Evolutionary conservation across 1,140 invertebrate species (phyloP).

Genomic region (Aphelinus atriplicis): DNA sequence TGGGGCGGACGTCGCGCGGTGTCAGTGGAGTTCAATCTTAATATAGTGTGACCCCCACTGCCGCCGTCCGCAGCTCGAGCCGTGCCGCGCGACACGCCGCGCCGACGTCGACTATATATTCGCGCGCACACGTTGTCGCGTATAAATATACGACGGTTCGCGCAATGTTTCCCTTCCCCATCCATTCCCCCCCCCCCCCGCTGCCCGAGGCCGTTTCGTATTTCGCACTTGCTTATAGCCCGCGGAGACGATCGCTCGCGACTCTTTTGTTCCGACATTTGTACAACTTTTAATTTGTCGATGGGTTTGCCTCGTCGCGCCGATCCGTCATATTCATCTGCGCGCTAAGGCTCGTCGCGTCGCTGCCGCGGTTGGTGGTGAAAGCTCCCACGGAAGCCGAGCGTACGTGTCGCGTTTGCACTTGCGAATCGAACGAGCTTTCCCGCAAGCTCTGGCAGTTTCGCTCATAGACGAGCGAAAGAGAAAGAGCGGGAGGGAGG

Average conservation of each 20-base stretch:
- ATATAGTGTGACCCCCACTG: constrained; percentile 66
- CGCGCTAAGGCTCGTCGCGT: too few relatives aligned
- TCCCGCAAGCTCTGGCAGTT: too few relatives aligned
- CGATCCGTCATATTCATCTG: too few relatives aligned
- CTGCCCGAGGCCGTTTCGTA: not conserved
- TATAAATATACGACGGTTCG: constrained; percentile 36
- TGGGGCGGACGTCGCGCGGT: constrained; percentile 44
- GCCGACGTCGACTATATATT: constrained; percentile 27
- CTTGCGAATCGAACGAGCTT: too few relatives aligned
- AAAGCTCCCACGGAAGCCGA: too few relatives aligned
- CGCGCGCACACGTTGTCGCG: not conserved
- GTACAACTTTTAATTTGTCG: too few relatives aligned
- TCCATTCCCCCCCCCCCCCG: not conserved
- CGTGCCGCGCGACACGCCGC: constrained; percentile 43
- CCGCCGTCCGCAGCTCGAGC: constrained; percentile 44
- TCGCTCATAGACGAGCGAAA: too few relatives aligned
- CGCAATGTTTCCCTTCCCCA: not conserved
- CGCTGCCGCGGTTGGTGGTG: too few relatives aligned
- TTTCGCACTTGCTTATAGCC: not conserved
- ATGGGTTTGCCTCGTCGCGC: not conserved
- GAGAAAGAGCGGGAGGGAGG: too few relatives aligned
- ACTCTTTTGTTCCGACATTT: too few relatives aligned
- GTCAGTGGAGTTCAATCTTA: constrained; percentile 68
- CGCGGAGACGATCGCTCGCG: not conserved
- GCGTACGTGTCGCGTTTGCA: too few relatives aligned